These are phyloP conservation scores for Tenrec ecaudatus DNA, from an alignment of 2,113 vertebrate species.

Conservation along the genomic window DNA sequence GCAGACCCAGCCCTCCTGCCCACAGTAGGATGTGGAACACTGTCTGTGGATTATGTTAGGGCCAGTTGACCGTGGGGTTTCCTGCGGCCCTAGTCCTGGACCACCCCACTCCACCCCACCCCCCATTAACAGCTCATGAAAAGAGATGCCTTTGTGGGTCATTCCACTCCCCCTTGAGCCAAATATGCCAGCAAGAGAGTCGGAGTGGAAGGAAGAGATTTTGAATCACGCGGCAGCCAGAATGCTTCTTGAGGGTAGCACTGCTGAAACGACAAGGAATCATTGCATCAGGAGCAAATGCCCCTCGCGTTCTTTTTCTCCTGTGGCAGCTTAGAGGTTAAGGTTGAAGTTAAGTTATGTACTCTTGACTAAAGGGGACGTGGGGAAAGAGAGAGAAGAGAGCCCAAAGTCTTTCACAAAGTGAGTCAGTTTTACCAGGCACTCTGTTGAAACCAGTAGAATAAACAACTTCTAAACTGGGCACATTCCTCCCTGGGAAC, in stretches of 20 bases:
- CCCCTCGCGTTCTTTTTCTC: background rate
- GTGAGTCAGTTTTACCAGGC: background rate
- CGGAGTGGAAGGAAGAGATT: background rate
- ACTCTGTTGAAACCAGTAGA: background rate
- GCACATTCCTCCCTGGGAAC: background rate
- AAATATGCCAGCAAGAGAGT: background rate
- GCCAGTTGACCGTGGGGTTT: no score
- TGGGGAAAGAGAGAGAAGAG: background rate
- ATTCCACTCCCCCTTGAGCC: background rate
- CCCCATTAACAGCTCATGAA: background rate
- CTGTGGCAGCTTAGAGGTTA: background rate
- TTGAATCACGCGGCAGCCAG: background rate
- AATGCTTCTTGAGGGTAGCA: conserved; percentile 16
- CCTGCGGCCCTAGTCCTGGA: no score
- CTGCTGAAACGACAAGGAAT: background rate
- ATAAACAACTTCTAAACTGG: background rate
- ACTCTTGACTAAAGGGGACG: background rate
- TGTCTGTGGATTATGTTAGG: no score
- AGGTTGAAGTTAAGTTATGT: background rate
- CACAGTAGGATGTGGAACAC: no score
- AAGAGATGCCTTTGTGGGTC: background rate
- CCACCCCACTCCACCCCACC: no score
- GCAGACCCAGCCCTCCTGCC: no score
- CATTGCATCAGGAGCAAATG: background rate
- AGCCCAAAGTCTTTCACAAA: background rate